Evolutionary conservation across 2,113 vertebrate genomes (phyloP), one percentile per base, ranked within the genome.

Genomic region (Oplegnathus fasciatus): DNA sequence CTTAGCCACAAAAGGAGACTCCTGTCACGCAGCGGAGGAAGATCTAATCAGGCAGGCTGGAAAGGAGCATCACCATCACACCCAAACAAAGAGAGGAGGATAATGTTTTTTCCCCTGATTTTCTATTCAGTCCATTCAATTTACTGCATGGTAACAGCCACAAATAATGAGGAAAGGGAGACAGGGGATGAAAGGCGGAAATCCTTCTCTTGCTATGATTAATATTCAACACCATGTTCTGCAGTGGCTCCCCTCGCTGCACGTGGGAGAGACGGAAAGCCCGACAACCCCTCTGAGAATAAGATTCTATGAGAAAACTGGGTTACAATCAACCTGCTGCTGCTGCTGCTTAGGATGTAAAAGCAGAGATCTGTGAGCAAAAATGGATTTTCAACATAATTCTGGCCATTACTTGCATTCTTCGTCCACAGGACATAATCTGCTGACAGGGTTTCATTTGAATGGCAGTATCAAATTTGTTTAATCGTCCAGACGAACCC

Each of bases 171-270:
- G 17, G 48, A 46, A 40, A 34, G 18, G 34, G 20, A 75, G 58
- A 58, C 30, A 6, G 46, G 14, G 32, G 64, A 75, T 24, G n/a
- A 60, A 70, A 83, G 26, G 71, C 40, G 78, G 85, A 70, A 67
- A 90, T 70, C 83, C 70, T 24, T 83, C 50, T 83, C 58, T 37
- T 50, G 57, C 46, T 69, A 61, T 40, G 15, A 73, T 91, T 87
- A 85, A 87, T 89, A 92, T 93, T 92, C 92, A 87, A 73, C 80
- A 77, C 68, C 75, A 61, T 83, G 65, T 66, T 80, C 75, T 80
- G 84, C 78, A 72, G 86, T 42, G 75, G 46, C 71, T 92, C 67
- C 80, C 76, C 37, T 80, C 28, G 0, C 71, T 40, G 65, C 70
- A 85, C 34, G 46, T 58, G 26, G 44, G 42, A 81, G 65, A 86